A percentile compares a stretch with the other conserved stretches of the same genome.
Conservation (phyloP, 2,888 invertebrate genomes). For the Eilema caniola region DNA sequence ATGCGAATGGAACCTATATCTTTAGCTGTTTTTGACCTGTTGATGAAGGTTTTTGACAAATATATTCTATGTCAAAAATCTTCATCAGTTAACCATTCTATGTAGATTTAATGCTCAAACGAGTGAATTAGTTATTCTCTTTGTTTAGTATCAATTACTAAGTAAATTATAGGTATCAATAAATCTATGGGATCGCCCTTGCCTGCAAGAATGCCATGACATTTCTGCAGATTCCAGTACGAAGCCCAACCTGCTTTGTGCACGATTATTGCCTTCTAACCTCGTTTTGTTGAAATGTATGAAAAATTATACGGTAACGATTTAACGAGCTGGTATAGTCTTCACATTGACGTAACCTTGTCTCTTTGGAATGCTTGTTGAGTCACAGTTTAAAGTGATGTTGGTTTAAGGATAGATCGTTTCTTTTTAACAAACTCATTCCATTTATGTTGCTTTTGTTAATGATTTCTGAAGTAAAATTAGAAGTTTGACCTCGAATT, state of each 20-base stretch:
- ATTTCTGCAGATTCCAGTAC: conserved; percentile 65
- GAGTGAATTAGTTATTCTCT: conserved; percentile 4
- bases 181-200: conserved; percentile 65
- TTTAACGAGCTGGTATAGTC: conserved; percentile 13
- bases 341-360: conserved; percentile 14
- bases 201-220: conserved; percentile 71
- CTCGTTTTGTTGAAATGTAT: conserved; percentile 69
- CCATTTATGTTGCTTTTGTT: background rate
- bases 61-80: background rate
- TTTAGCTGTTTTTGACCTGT: too few species aligned
- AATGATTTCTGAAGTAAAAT: conserved; percentile 2
- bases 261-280: conserved; percentile 57
- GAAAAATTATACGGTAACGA: conserved; percentile 41
- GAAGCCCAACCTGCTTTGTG: conserved; percentile 51
- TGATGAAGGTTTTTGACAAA: too few species aligned
- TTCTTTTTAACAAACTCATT: background rate
- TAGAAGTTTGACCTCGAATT: background rate
- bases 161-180: conserved; percentile 37
- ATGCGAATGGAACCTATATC: too few species aligned
- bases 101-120: background rate
- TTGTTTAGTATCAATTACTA: conserved; percentile 36
- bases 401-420: conserved; percentile 10
- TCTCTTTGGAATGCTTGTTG: conserved; percentile 8
- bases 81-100: background rate
- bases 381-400: conserved; percentile 1